Evolutionary conservation across 2,888 invertebrate species (phyloP).

Genomic region (Buathra laborator): DNA sequence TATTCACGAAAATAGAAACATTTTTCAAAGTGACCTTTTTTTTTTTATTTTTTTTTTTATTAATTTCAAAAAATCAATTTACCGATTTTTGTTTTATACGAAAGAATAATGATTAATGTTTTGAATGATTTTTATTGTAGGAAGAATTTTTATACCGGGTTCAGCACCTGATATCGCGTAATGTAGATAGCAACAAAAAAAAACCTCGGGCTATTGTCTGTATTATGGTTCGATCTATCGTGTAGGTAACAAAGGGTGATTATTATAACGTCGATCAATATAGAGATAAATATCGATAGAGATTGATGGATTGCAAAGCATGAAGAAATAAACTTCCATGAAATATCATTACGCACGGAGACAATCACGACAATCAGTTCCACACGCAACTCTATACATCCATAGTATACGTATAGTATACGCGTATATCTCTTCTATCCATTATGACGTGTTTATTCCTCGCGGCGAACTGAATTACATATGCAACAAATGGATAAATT

Average conservation of each 20-base stretch:
- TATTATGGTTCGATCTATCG: conserved; percentile 24
- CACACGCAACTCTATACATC: neutral
- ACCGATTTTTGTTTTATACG: neutral
- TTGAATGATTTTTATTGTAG: neutral
- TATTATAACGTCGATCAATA: conserved; percentile 57
- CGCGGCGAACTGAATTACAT: conserved; percentile 62
- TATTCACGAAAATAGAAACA: neutral
- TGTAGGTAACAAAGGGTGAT: conserved; percentile 55
- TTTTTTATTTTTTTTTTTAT: no score
- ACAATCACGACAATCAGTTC: conserved; percentile 58
- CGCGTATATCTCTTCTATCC: neutral
- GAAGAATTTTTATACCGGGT: neutral
- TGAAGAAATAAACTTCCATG: conserved; percentile 57
- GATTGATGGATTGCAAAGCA: conserved; percentile 64
- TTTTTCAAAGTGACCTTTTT: neutral
- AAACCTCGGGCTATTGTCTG: conserved; percentile 38
- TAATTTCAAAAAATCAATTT: neutral
- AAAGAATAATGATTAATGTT: neutral
- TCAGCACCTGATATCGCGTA: conserved; percentile 2
- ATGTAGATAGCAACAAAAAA: neutral
- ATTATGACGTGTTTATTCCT: conserved; percentile 50
- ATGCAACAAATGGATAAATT: conserved; percentile 66
- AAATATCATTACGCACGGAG: conserved; percentile 51
- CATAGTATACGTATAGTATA: neutral
- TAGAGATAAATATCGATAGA: conserved; percentile 44